Evolutionary conservation across 2,888 invertebrate species (phyloP), one percentile per base, ranked within the genome.

Genomic region (Dynastes tityus): DNA sequence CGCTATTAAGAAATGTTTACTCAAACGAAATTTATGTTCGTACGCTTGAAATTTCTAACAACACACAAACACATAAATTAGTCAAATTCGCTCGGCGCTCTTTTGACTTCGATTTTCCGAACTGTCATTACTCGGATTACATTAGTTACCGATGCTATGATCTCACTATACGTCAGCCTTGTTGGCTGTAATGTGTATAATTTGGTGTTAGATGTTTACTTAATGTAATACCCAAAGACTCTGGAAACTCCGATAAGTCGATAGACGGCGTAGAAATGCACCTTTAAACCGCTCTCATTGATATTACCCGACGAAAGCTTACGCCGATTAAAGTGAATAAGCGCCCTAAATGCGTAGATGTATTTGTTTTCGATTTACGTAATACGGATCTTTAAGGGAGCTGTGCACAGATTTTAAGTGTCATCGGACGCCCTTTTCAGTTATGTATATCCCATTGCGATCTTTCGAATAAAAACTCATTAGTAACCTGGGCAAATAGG

Each of bases 1-100:
- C 40, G 37, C 58, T 73, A 73, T 73, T 73, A 73, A 73, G 68
- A 73, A 73, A 58, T 73, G 58, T 73, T 73, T 73, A 73, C 73
- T 40, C 58, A 73, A 49, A 55, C 37, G 73, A 58, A 73, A 73
- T 73, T 73, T 73, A 73, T 73, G 73, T 16, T 58, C 73, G 73
- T 58, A 58, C 16, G 29, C 32, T 73, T 9, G 67, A 67, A 58
- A 55, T 58, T 40, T 58, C 37, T 29, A 58, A 73, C 71, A 71
- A 32, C 58, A 37, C 37, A 73, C 45, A 73, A 73, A 40, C 58
- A 73, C 58, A 73, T 73, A 73, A 73, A 73, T 73, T 73, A 73
- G 51, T 73, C 73, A 73, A 73, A 58, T 40, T 73, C 40, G 40
- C 58, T 61, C 37, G 73, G 73, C 73, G 58, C 40, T 40, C 58